Conservation (phyloP, 2,113 vertebrate genomes). For the Dipodomys stephensi region DNA sequence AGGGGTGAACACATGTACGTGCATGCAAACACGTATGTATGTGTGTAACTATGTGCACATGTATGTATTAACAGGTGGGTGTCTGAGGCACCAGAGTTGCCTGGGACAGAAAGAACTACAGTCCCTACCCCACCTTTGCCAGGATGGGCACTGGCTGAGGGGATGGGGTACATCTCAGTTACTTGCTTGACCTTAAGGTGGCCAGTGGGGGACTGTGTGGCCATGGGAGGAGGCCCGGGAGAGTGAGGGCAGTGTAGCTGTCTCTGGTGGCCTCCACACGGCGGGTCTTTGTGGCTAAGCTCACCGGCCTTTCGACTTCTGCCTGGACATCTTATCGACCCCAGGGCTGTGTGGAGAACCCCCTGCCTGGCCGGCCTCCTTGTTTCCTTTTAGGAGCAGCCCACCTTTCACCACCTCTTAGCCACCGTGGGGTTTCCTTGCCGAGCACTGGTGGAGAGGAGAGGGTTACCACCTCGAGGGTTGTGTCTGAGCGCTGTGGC, state of each 20-base stretch:
- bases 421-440: not conserved
- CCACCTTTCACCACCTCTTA: accelerated
- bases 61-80: accelerated
- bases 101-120: not conserved
- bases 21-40: accelerated
- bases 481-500: accelerated
- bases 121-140: not conserved
- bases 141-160: too few relatives aligned
- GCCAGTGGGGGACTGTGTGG: not conserved
- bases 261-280: accelerated
- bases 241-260: accelerated
- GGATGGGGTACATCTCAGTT: accelerated
- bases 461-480: not conserved
- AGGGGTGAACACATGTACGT: too few relatives aligned
- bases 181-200: accelerated
- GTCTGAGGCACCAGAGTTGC: accelerated
- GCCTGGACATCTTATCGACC: not conserved
- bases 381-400: not conserved
- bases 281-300: not conserved
- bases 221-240: not conserved
- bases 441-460: accelerated
- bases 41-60: not conserved
- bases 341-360: accelerated
- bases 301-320: not conserved
- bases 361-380: not conserved